Evolutionary conservation across 2,113 vertebrate species (phyloP), one percentile per base, ranked within the genome.

Genomic region (Cnemophilus loriae): DNA sequence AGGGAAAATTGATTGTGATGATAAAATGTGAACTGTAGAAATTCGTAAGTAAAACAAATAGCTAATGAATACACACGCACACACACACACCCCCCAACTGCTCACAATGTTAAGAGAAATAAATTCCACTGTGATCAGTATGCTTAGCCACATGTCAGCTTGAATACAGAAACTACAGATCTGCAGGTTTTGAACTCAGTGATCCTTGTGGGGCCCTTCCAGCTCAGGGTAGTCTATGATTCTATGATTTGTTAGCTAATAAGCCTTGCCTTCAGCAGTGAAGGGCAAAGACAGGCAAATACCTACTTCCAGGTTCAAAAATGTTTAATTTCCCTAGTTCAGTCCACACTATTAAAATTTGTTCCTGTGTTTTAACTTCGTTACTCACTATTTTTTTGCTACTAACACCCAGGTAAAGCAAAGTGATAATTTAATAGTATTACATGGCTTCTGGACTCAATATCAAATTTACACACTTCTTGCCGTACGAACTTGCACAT

Each of bases 401-500:
- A 14, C 4, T 37, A 28, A 39, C 32, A 13, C 0, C 5, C 7
- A 50, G 8, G 3, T 61, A 76, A 83, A 89, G 16, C 4, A 64
- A 63, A 68, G 7, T 13, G 7, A 37, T 28, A 46, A 6, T 53
- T 63, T 67, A 44, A 41, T 65, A 71, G 7, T 30, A 35, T 16
- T 57, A 24, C 11, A n/a, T 32, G 15, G 4, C 11, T 82, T 85
- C 20, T 49, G n/a, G 23, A 78, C 9, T 69, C 32, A 55, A 9
- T 33, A 24, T 20, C 20, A 64, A 64, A 68, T 89, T 63, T 49
- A 23, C 14, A 64, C 3, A 26, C 26, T 61, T 59, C 14, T 60
- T 84, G 12, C 4, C 5, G 1, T 13, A 33, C 16, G 19, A 70
- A 57, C 32, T 49, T n/a, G 7, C 3, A 35, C 0, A 1, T 42